Evolutionary conservation across 1,140 invertebrate species (phyloP).

Genomic region (Theocolax elegans): DNA sequence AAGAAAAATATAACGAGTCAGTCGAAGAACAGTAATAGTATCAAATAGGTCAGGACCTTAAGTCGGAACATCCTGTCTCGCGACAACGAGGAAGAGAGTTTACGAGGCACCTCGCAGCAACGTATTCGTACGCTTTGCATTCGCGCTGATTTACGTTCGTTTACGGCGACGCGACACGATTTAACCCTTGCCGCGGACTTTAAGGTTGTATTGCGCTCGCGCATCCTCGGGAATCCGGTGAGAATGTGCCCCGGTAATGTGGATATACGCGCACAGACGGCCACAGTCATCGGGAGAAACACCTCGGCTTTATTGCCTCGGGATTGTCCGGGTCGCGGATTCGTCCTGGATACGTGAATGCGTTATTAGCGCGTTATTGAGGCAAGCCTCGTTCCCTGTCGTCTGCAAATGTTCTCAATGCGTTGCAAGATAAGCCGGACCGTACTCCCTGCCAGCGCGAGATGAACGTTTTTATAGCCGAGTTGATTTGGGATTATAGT

Average conservation of each 20-base stretch:
- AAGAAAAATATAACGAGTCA: too few relatives aligned
- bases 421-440: too few relatives aligned
- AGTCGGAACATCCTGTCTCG: neutral
- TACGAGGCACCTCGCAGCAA: neutral
- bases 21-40: too few relatives aligned
- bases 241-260: neutral
- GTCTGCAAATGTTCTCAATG: too few relatives aligned
- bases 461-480: too few relatives aligned
- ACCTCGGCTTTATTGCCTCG: conserved; percentile 5
- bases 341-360: neutral
- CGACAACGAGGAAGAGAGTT: neutral
- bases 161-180: conserved; percentile 7
- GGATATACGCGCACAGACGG: conserved; percentile 20
- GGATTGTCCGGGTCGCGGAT: neutral
- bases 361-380: conserved; percentile 25
- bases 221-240: neutral
- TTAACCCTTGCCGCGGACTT: neutral
- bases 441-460: too few relatives aligned
- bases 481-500: too few relatives aligned
- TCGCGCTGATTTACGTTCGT: conserved; percentile 34
- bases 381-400: neutral
- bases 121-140: conserved; percentile 1
- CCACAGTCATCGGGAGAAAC: neutral
- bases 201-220: conserved; percentile 2
- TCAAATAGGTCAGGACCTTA: too few relatives aligned